These are phyloP conservation scores for Drosophila neocordata DNA, from an alignment of 1,140 invertebrate genomes.

Conservation along the genomic window DNA sequence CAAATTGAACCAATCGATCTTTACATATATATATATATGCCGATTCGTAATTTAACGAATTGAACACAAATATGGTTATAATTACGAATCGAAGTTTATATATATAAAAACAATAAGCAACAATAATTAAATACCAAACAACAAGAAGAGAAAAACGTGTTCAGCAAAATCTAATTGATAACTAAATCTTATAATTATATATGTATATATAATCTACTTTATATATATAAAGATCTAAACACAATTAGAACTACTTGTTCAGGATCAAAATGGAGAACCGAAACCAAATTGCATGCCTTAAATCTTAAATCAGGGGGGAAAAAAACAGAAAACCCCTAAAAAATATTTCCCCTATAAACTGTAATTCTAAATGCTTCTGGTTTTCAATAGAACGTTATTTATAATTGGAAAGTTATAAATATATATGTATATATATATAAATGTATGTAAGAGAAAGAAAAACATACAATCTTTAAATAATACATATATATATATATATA, in stretches of 20 bases:
- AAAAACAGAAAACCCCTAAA: background rate
- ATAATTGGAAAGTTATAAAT: background rate
- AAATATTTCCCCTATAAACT: background rate
- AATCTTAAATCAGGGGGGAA: background rate
- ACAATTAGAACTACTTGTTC: background rate
- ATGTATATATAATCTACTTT: background rate
- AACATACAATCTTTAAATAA: no score
- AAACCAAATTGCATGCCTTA: slow-evolving; percentile 7
- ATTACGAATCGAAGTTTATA: no score
- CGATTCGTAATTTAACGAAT: background rate
- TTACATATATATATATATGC: background rate
- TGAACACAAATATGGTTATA: background rate
- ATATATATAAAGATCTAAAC: slow-evolving; percentile 3
- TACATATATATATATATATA: slow-evolving; percentile 43
- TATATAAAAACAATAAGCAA: background rate
- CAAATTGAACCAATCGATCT: background rate
- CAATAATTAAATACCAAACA: background rate
- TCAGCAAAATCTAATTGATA: background rate
- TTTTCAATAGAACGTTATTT: slow-evolving; percentile 9
- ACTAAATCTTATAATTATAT: background rate
- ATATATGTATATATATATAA: slow-evolving; percentile 3
- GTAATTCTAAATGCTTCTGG: slow-evolving; percentile 9
- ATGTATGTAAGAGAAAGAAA: slow-evolving; percentile 10
- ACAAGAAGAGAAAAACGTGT: background rate
- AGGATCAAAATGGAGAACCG: background rate